Evolutionary conservation across 2,888 invertebrate species (phyloP).

Genomic region (Chloroclysta siterata): DNA sequence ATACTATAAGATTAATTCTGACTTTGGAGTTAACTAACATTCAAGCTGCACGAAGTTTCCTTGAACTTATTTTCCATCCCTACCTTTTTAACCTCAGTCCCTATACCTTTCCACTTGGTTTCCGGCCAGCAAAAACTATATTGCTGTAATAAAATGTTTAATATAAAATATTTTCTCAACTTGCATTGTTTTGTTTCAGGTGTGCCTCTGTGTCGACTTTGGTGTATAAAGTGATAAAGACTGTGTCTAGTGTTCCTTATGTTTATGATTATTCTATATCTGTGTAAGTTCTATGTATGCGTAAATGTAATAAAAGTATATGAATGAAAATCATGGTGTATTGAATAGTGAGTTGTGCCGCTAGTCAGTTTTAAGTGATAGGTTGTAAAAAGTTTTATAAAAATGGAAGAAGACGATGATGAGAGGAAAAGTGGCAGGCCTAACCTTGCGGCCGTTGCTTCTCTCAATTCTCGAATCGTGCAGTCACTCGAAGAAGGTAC

Average conservation of each 20-base stretch:
- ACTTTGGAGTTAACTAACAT: conserved; percentile 44
- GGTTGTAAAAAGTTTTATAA: conserved; percentile 51
- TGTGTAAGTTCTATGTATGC: conserved; percentile 62
- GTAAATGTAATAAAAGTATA: conserved; percentile 70
- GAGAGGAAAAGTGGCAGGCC: conserved; percentile 68
- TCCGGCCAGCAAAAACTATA: conserved; percentile 10
- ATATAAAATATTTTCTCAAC: conserved; percentile 6
- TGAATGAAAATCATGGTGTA: conserved; percentile 63
- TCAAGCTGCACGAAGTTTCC: conserved; percentile 52
- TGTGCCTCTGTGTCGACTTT: conserved; percentile 61
- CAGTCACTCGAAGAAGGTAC: conserved; percentile 71
- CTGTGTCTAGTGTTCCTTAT: conserved; percentile 83
- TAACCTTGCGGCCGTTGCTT: conserved; percentile 70
- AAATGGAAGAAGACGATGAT: conserved; percentile 81
- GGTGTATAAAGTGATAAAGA: conserved; percentile 83
- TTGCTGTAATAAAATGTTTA: background rate
- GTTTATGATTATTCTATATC: conserved; percentile 68
- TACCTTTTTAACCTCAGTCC: conserved; percentile 29
- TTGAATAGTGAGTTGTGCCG: conserved; percentile 68
- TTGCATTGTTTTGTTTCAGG: conserved; percentile 72
- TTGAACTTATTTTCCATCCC: conserved; percentile 34
- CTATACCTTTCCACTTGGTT: conserved; percentile 5
- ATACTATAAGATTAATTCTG: conserved; percentile 24
- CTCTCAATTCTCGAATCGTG: conserved; percentile 67
- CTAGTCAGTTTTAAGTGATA: conserved; percentile 53